Evolutionary conservation across 2,888 invertebrate genomes (phyloP).

Genomic region (Odontomyia ornata): DNA sequence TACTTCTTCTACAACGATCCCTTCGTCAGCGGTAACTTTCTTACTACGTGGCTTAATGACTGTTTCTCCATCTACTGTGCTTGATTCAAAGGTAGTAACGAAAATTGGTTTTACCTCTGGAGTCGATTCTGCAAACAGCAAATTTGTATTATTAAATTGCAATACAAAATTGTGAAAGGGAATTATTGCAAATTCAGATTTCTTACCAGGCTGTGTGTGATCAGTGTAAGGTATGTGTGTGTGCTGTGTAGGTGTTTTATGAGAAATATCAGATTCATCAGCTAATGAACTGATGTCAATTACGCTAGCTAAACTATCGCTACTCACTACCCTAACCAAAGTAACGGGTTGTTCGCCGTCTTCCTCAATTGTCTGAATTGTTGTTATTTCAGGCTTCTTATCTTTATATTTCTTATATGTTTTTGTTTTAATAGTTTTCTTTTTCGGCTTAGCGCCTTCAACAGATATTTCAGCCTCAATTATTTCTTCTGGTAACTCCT

Average conservation of each 20-base stretch:
- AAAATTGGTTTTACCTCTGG: constrained; percentile 61
- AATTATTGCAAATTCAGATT: constrained; percentile 46
- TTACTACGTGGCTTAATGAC: constrained; percentile 61
- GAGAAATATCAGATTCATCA: constrained; percentile 55
- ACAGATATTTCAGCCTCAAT: constrained; percentile 59
- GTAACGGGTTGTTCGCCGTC: constrained; percentile 64
- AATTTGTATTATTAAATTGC: neutral
- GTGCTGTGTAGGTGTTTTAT: constrained; percentile 55
- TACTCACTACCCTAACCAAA: constrained; percentile 61
- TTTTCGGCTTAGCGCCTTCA: constrained; percentile 57
- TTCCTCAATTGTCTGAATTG: constrained; percentile 66
- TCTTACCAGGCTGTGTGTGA: constrained; percentile 57
- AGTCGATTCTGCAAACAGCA: constrained; percentile 48
- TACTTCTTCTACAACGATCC: constrained; percentile 61
- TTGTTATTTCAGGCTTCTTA: constrained; percentile 62
- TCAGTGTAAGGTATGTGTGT: constrained; percentile 55
- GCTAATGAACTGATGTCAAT: constrained; percentile 53
- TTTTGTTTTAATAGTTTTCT: constrained; percentile 58
- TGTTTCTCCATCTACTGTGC: constrained; percentile 61
- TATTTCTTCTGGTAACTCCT: constrained; percentile 60
- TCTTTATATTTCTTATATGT: constrained; percentile 58
- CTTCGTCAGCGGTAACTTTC: constrained; percentile 61
- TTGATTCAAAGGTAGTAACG: constrained; percentile 63
- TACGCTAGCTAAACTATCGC: constrained; percentile 55
- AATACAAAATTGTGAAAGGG: too few relatives aligned